phyloP scores from a whole-genome alignment of 1,140 invertebrate genomes.

The Aphelenchoides avenae region DNA sequence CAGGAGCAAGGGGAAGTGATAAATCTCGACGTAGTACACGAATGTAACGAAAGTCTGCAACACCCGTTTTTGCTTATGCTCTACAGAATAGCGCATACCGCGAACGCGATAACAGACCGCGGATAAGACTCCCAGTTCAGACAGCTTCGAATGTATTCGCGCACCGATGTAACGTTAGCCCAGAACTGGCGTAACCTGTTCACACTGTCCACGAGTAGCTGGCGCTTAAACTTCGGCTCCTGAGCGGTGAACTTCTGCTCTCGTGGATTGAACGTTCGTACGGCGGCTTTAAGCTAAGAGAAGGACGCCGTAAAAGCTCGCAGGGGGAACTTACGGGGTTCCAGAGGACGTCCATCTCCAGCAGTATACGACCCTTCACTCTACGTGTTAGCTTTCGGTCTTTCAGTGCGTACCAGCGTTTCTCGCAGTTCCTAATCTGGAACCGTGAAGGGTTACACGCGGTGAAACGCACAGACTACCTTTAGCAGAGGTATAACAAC shows the following conservation, averaged over 20 bases:
- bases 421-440: slow-evolving; percentile 81
- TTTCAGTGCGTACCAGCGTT: slow-evolving; percentile 90
- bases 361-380: slow-evolving; percentile 86
- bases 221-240: slow-evolving; percentile 88
- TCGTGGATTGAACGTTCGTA: slow-evolving; percentile 86
- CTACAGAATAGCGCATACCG: slow-evolving; percentile 62
- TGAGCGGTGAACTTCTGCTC: slow-evolving; percentile 90
- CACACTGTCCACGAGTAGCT: slow-evolving; percentile 23
- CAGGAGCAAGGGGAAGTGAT: slow-evolving; percentile 47
- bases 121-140: slow-evolving; percentile 91
- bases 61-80: background rate
- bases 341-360: slow-evolving; percentile 87
- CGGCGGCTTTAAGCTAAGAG: slow-evolving; percentile 73
- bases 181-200: slow-evolving; percentile 83
- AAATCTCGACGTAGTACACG: slow-evolving; percentile 50
- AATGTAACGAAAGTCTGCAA: slow-evolving; percentile 45
- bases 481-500: slow-evolving; percentile 76
- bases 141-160: slow-evolving; percentile 87
- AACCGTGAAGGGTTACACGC: background rate
- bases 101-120: slow-evolving; percentile 78
- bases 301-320: slow-evolving; percentile 63
- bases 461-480: slow-evolving; percentile 31
- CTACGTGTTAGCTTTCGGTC: slow-evolving; percentile 83
- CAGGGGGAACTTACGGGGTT: slow-evolving; percentile 67
- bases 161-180: slow-evolving; percentile 71